These are phyloP conservation scores for Drosophila rhopaloa DNA, from an alignment of 1,140 invertebrate genomes.

Conservation along the genomic window DNA sequence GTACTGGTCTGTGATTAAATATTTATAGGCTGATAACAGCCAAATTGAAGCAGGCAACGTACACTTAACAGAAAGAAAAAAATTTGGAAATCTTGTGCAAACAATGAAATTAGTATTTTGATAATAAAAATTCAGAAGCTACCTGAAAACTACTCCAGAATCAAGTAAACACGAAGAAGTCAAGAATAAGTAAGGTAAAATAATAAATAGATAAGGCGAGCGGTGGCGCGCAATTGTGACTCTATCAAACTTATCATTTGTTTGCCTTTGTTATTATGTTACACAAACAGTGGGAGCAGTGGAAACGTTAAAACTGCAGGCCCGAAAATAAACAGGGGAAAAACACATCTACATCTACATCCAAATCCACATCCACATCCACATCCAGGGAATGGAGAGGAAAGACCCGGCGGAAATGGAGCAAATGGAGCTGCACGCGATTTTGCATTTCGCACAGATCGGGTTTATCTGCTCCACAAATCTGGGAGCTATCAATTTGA, in stretches of 20 bases:
- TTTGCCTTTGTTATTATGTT: slow-evolving; percentile 82
- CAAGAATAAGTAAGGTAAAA: slow-evolving; percentile 37
- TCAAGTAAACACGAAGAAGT: slow-evolving; percentile 30
- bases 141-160: slow-evolving; percentile 64
- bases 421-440: slow-evolving; percentile 67
- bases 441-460: slow-evolving; percentile 73
- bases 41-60: slow-evolving; percentile 66
- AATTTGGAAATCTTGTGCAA: slow-evolving; percentile 76
- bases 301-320: slow-evolving; percentile 37
- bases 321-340: slow-evolving; percentile 13
- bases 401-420: slow-evolving; percentile 25
- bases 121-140: slow-evolving; percentile 83
- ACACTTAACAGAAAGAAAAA: slow-evolving; percentile 1
- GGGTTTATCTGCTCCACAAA: slow-evolving; percentile 70
- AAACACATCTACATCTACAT: neutral
- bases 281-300: slow-evolving; percentile 72
- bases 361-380: neutral
- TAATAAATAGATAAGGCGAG: slow-evolving; percentile 74
- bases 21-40: slow-evolving; percentile 79
- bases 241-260: slow-evolving; percentile 80
- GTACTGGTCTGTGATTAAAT: slow-evolving; percentile 82
- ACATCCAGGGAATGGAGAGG: neutral
- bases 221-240: slow-evolving; percentile 67
- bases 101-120: slow-evolving; percentile 83
- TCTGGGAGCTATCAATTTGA: slow-evolving; percentile 79